These are phyloP conservation scores for Psophia crepitans DNA, from an alignment of 2,113 vertebrate genomes.

Conservation along the genomic window DNA sequence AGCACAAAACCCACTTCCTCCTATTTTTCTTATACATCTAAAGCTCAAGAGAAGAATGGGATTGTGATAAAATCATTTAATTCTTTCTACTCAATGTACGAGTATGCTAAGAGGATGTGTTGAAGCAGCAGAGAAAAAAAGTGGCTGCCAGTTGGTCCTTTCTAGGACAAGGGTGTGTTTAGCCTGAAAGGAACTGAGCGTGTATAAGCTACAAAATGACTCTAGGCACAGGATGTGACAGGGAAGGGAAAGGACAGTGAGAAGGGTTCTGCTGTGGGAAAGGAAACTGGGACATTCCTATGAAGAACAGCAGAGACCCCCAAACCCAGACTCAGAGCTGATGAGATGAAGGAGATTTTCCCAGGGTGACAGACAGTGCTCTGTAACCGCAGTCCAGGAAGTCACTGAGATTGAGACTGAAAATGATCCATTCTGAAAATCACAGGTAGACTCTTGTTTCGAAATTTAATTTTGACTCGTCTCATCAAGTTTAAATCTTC, in stretches of 20 bases:
- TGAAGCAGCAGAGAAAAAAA: neutral
- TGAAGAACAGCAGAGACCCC: neutral
- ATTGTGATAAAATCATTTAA: neutral
- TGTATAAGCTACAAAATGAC: neutral
- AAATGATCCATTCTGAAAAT: neutral
- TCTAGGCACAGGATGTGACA: neutral
- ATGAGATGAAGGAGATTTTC: neutral
- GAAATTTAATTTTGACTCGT: neutral
- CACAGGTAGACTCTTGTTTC: neutral
- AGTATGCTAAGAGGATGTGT: neutral
- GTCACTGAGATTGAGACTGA: neutral
- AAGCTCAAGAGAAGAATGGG: neutral
- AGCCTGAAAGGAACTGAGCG: neutral
- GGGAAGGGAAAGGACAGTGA: neutral
- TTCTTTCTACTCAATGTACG: neutral
- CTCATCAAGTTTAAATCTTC: neutral
- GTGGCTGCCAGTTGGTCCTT: neutral
- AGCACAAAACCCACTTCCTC: neutral
- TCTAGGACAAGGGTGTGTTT: neutral
- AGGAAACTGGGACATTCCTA: neutral
- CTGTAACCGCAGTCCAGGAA: neutral
- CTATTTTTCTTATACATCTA: neutral
- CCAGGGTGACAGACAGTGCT: too few relatives aligned
- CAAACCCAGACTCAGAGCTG: accelerated
- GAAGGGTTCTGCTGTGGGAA: neutral